Base-by-base conservation (phyloP, 2,797 vertebrate genomes). In the Bryconaethiops microstoma region DNA sequence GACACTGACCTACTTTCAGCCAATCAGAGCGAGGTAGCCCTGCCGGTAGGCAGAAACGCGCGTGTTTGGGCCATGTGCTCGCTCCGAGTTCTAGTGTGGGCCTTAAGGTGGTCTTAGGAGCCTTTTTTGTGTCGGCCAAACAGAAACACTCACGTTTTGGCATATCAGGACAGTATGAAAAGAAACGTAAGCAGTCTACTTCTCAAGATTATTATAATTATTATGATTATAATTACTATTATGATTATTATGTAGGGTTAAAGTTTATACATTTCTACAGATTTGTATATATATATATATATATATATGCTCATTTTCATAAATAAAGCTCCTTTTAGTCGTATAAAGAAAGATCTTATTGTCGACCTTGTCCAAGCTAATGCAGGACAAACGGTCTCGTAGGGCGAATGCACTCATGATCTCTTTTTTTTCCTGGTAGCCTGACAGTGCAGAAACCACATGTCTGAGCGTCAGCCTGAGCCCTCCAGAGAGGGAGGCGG, bases 1-100 rank as follows among this genome's bases (percentile, higher is more conserved):
- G 93, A 92, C 88, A 92, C 84, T 96, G 96, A 97, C 96, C 96
- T 94, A 97, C 78, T 90, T 95, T 92, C 68, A 83, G 76, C 94
- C 94, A 95, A 95, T 94, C 82, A 23, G 54, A 62, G 64, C 60
- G 77, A 85, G 29, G 86, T 84, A 71, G 52, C 52, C 78, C 79
- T 87, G 91, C 90, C 87, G 91, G 89, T 88, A 88, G 92, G 90
- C 90, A 92, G 87, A 89, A 86, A 84, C 81, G 86, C 93, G 89
- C 94, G 94, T 95, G 94, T 89, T 68, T 65, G 40, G 39, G 85
- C 92, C 94, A 95, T 91, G 94, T 95, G 94, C 91, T 82, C 48
- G 75, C 77, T 67, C 35, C 76, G 82, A 85, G 83, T 69, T 82
- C 81, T 78, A 39, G 70, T 82, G 76, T 69, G 72, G 82, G 77